Evolutionary conservation across 2,888 invertebrate genomes (phyloP), one percentile per base, ranked within the genome.

Genomic region (Mallateleia sp.): DNA sequence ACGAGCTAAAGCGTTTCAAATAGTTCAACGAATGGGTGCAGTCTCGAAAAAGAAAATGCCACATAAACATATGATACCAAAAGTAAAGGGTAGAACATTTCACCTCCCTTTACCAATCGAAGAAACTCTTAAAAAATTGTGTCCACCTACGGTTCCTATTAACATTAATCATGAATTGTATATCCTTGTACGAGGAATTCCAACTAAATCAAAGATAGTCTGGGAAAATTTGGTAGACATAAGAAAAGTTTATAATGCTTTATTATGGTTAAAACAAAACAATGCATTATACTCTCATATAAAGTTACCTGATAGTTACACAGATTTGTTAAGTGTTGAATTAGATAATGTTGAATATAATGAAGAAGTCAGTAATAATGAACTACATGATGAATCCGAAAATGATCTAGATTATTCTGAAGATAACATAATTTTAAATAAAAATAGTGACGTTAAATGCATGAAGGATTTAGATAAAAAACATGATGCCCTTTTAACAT

Each of bases 41-140:
- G n/a, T n/a, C n/a, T n/a, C n/a, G n/a, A n/a, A n/a, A n/a, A n/a
- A n/a, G n/a, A n/a, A n/a, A n/a, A n/a, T n/a, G n/a, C 93, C 93
- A 6, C 88, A 89, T 78, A 87, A 81, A 38, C 75, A 90, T 32
- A 85, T 56, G 15, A 32, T 88, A 92, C 15, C 66, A 20, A 90
- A 91, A 84, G 83, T 89, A 2, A 75, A 71, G 50, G 92, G 92
- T 52, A 86, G 88, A 50, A 92, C 92, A 67, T 93, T 93, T 77
- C 93, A 94, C n/a, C n/a, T n/a, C n/a, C n/a, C n/a, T n/a, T n/a
- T n/a, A n/a, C n/a, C n/a, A n/a, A n/a, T n/a, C n/a, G 91, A 94
- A 89, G 89, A 91, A 89, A 94, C 93, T 2, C 64, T 93, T 11
- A 89, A 90, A 86, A 94, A 92, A 87, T 71, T 94, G 8, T 91